A percentile compares a stretch with the other conserved stretches of the same genome.
These are phyloP conservation scores for Cyanoliseus patagonus DNA, from an alignment of 2,113 vertebrate genomes.

Conservation along the genomic window DNA sequence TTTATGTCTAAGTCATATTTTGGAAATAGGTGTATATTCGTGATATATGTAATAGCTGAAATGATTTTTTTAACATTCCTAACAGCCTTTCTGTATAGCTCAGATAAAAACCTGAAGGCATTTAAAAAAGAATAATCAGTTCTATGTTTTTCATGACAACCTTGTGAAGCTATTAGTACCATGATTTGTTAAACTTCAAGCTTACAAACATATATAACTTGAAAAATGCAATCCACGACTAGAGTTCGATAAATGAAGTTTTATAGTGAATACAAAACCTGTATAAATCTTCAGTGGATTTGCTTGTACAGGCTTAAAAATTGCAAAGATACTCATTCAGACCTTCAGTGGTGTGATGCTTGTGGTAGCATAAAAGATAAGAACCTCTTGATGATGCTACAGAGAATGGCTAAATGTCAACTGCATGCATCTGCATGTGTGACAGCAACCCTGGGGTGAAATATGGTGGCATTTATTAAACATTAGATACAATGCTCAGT, in stretches of 20 bases:
- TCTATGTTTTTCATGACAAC: not conserved
- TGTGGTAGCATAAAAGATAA: not conserved
- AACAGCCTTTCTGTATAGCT: not conserved
- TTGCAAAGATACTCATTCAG: not conserved
- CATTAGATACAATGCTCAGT: not conserved
- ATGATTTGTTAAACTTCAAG: not conserved
- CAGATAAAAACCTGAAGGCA: not conserved
- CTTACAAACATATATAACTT: not conserved
- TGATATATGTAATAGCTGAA: not conserved
- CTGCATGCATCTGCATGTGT: accelerated
- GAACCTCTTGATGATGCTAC: not conserved
- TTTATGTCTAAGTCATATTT: not conserved
- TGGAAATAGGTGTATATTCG: not conserved
- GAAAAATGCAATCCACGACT: not conserved
- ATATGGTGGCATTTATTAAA: not conserved
- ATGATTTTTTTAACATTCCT: not conserved
- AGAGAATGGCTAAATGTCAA: not conserved
- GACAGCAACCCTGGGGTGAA: not conserved
- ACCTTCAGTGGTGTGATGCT: not conserved
- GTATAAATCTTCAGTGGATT: not conserved
- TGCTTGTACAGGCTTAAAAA: not conserved
- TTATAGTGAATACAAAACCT: not conserved
- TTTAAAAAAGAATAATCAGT: not conserved
- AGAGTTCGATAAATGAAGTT: not conserved
- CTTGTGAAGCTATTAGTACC: not conserved